A percentile compares a stretch with the other conserved stretches of the same genome.
Evolutionary conservation across 2,113 vertebrate genomes (phyloP).

Genomic region (Pelobates fuscus): DNA sequence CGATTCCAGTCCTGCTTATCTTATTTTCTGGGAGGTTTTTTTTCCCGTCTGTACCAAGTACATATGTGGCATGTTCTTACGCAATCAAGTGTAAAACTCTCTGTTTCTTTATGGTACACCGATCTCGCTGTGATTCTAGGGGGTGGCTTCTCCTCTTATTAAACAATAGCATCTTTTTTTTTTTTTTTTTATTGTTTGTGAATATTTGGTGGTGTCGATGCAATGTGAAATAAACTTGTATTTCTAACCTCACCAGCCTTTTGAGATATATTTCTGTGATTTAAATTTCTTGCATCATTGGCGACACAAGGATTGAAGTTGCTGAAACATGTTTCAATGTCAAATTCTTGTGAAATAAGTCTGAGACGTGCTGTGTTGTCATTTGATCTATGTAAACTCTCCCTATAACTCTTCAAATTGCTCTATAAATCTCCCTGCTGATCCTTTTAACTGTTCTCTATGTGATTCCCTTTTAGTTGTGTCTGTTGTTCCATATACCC

Average conservation of each 20-base stretch:
- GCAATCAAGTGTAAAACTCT: constrained; percentile 12
- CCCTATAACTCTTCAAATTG: constrained; percentile 23
- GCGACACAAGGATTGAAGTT: no score
- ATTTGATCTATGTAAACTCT: constrained; percentile 1
- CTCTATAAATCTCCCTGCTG: not conserved
- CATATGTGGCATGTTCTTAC: constrained; percentile 45
- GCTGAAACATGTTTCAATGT: no score
- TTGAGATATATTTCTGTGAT: not conserved
- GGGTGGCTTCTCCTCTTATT: not conserved
- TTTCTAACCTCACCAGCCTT: constrained; percentile 24
- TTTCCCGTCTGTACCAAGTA: constrained; percentile 16
- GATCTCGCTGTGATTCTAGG: constrained; percentile 47
- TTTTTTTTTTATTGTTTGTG: constrained; percentile 37
- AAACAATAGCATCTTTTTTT: constrained; percentile 30
- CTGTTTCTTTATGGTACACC: constrained; percentile 29
- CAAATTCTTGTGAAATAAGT: no score
- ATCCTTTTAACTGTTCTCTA: constrained; percentile 3
- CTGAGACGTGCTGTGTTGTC: no score
- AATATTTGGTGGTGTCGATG: constrained; percentile 37
- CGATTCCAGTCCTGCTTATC: no score
- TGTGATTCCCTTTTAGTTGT: not conserved
- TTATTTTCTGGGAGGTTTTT: no score
- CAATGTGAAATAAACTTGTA: constrained; percentile 45
- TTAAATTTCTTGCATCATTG: no score
- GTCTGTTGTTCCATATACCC: no score